phyloP scores from a whole-genome alignment of 2,113 vertebrate genomes.

The Oreochromis aureus region DNA sequence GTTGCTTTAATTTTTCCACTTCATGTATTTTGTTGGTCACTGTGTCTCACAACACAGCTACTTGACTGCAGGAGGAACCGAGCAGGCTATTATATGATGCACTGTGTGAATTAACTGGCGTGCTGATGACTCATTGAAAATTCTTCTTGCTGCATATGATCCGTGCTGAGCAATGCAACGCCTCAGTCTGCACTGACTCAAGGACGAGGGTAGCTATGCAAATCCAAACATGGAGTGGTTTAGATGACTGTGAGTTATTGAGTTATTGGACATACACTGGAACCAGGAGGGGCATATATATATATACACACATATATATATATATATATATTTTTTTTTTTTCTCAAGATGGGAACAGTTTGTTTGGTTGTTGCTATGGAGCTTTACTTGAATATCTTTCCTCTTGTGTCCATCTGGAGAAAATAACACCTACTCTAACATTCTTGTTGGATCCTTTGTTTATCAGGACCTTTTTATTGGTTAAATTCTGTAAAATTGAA shows the following conservation, averaged over 20 bases:
- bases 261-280: not conserved
- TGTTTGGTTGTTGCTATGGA: constrained; percentile 3
- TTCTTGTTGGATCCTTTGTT: not conserved
- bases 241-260: constrained; percentile 3
- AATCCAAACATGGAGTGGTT: constrained; percentile 54
- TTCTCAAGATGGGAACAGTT: not conserved
- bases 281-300: not conserved
- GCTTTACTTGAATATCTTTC: constrained; percentile 3
- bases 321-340: not conserved
- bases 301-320: too few species aligned
- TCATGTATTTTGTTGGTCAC: not conserved
- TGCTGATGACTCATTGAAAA: constrained; percentile 45
- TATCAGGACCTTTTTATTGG: not conserved
- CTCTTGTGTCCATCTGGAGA: constrained; percentile 28
- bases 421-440: constrained; percentile 17
- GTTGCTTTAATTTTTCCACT: not conserved
- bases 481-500: not conserved
- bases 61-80: not conserved
- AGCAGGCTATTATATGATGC: constrained; percentile 13
- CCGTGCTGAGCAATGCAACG: constrained; percentile 49
- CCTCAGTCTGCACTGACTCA: constrained; percentile 48
- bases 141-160: constrained; percentile 42
- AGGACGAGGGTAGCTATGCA: constrained; percentile 22
- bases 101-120: constrained; percentile 16
- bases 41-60: not conserved